A percentile compares a stretch with the other conserved stretches of the same genome.
These are phyloP conservation scores for Balanococcus diminutus DNA, from an alignment of 2,888 invertebrate genomes.

Conservation along the genomic window DNA sequence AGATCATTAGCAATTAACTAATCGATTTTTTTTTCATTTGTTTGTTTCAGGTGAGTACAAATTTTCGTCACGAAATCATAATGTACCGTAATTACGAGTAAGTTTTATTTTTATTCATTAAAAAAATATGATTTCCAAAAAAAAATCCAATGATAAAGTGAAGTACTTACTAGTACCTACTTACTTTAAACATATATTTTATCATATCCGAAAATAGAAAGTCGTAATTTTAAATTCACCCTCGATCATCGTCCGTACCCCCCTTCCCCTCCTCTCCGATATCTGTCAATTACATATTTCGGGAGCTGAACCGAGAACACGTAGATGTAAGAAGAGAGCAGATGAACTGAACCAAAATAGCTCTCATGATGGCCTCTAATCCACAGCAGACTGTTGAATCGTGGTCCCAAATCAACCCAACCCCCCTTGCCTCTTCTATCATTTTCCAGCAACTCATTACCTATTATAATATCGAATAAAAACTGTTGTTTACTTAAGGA, in stretches of 20 bases:
- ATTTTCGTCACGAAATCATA: neutral
- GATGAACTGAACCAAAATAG: neutral
- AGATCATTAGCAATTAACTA: neutral
- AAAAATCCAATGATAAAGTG: neutral
- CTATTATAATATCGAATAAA: neutral
- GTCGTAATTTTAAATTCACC: neutral
- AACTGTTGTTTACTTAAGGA: neutral
- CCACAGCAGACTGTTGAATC: neutral
- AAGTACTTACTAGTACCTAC: neutral
- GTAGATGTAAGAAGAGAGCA: neutral
- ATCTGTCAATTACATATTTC: too few species aligned
- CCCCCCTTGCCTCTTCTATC: too few species aligned
- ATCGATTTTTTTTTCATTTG: neutral
- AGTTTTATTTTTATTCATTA: neutral
- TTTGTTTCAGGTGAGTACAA: neutral
- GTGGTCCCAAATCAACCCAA: neutral
- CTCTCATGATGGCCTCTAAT: neutral
- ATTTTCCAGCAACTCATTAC: too few species aligned
- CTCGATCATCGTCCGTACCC: too few species aligned
- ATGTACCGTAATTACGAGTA: neutral
- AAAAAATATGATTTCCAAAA: too few species aligned
- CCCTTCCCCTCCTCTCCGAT: too few species aligned
- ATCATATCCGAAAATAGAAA: neutral
- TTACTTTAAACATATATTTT: neutral
- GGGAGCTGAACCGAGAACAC: too few species aligned